Base-by-base conservation (phyloP, 2,113 vertebrate species). In the Myrmecobius fasciatus region DNA sequence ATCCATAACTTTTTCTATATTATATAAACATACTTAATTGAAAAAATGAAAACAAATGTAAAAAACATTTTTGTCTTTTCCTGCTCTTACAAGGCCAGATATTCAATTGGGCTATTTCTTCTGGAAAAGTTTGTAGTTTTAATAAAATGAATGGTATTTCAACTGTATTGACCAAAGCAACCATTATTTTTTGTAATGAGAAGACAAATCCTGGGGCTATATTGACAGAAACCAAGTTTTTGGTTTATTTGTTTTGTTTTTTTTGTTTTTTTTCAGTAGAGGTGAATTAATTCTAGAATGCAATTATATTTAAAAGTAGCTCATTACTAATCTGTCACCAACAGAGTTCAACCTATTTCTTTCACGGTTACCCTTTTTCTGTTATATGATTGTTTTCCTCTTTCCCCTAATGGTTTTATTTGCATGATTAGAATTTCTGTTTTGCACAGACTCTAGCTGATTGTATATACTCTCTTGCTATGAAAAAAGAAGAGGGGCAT, bases 91-190 rank as follows among this genome's bases (percentile, higher is more conserved):
- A 92, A 25, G 51, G 46, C 93, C 22, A 95, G 53, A 54, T 94
- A 93, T 93, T 36, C 46, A 90, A 5, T 22, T 96, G 94, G 48
- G 43, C 54, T 96, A 0, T 1, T 56, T 89, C 8, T 94, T 93
- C 92, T 46, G 92, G 75, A 93, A 91, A 90, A 0, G 46, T 92
- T 52, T 91, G 91, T 83, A 56, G 52, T 56, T 17, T 89, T 22
- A 67, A 67, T 25, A 83, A 94, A 96, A 75, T 96, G 95, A 96
- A 75, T 97, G 53, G 48, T 56, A 67, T 93, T 95, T 95, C 91
- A 95, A 90, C 60, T 97, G 36, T 92, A 89, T 52, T 94, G 89
- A 93, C 49, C 89, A 93, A 91, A 89, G 53, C 3, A 92, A 8
- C 2, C 36, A 89, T 60, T 97, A 75, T 53, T 94, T 94, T 96